Conservation (phyloP, 1,140 invertebrate species). For the Cardiocondyla obscurior region DNA sequence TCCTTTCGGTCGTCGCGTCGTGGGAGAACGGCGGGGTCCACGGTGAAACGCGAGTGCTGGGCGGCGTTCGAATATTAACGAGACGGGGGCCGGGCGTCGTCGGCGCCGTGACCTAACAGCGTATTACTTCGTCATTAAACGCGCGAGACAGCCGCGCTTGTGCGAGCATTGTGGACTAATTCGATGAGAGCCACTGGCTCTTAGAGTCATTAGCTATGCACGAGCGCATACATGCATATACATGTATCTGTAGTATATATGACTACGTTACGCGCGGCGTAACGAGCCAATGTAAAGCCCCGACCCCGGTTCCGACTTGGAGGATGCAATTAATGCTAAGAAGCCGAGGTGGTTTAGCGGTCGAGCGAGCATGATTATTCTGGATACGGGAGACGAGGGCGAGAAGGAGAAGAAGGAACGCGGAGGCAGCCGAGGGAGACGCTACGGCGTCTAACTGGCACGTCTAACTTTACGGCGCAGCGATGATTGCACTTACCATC, state of each 20-base stretch:
- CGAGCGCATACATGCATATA: slow-evolving; percentile 16
- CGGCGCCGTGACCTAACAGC: slow-evolving; percentile 5
- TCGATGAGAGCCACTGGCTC: slow-evolving; percentile 68
- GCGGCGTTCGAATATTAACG: slow-evolving; percentile 54
- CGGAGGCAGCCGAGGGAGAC: slow-evolving; percentile 55
- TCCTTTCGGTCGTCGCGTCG: background rate
- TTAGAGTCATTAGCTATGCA: slow-evolving; percentile 69
- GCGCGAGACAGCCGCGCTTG: slow-evolving; percentile 42
- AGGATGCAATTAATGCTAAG: slow-evolving; percentile 82
- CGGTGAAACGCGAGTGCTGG: background rate
- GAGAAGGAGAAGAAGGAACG: slow-evolving; percentile 33
- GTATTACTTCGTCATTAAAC: slow-evolving; percentile 64
- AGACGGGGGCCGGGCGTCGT: slow-evolving; percentile 16
- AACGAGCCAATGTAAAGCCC: slow-evolving; percentile 73
- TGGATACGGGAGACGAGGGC: slow-evolving; percentile 64
- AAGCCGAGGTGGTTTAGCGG: slow-evolving; percentile 80
- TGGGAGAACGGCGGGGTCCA: no score
- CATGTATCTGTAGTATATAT: slow-evolving; percentile 40
- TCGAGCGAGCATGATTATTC: slow-evolving; percentile 79
- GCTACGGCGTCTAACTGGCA: slow-evolving; percentile 61
- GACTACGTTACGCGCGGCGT: slow-evolving; percentile 41
- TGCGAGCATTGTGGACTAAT: slow-evolving; percentile 34
- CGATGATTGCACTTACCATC: slow-evolving; percentile 91
- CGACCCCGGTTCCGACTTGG: slow-evolving; percentile 64
- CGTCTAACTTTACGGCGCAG: slow-evolving; percentile 65